Evolutionary conservation across 2,888 invertebrate species (phyloP).

Genomic region (Lepidocyrtinus sp.): DNA sequence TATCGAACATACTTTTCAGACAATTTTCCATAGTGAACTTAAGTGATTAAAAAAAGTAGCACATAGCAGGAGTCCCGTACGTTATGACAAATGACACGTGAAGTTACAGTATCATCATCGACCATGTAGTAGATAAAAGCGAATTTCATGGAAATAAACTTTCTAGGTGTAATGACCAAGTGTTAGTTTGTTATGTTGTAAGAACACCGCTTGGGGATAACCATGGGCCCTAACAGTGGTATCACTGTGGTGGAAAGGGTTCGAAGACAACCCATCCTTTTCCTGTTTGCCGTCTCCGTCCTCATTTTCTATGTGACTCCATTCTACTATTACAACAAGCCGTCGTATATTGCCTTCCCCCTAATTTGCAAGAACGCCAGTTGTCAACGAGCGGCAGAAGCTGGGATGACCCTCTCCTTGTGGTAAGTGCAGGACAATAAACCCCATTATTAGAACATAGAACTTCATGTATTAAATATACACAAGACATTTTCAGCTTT

Average conservation of each 20-base stretch:
- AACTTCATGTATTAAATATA: too few relatives aligned
- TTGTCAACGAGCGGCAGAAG: slow-evolving; percentile 45
- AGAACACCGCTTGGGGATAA: not conserved
- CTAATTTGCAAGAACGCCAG: slow-evolving; percentile 55
- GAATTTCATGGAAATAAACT: not conserved
- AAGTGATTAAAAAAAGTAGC: too few relatives aligned
- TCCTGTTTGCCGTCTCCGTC: slow-evolving; percentile 51
- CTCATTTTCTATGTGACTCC: slow-evolving; percentile 59
- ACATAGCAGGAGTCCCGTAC: too few relatives aligned
- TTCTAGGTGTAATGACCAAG: not conserved
- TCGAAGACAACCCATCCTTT: slow-evolving; percentile 54
- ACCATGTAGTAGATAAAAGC: not conserved
- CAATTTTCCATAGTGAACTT: too few relatives aligned
- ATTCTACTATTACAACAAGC: slow-evolving; percentile 45
- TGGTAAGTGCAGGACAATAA: slow-evolving; percentile 37
- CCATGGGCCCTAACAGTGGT: slow-evolving; percentile 30
- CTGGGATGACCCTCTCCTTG: slow-evolving; percentile 38
- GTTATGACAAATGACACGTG: not conserved
- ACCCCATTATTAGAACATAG: too few relatives aligned
- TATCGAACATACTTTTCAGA: too few relatives aligned
- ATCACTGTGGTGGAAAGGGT: slow-evolving; percentile 42
- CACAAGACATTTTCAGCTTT: too few relatives aligned
- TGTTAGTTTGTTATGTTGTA: not conserved
- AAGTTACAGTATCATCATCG: not conserved
- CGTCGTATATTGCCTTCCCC: slow-evolving; percentile 43